Percentiles rank a stretch among this genome's conserved stretches.
phyloP scores from a whole-genome alignment of 1,140 invertebrate species.

The Zaprionus davidi region DNA sequence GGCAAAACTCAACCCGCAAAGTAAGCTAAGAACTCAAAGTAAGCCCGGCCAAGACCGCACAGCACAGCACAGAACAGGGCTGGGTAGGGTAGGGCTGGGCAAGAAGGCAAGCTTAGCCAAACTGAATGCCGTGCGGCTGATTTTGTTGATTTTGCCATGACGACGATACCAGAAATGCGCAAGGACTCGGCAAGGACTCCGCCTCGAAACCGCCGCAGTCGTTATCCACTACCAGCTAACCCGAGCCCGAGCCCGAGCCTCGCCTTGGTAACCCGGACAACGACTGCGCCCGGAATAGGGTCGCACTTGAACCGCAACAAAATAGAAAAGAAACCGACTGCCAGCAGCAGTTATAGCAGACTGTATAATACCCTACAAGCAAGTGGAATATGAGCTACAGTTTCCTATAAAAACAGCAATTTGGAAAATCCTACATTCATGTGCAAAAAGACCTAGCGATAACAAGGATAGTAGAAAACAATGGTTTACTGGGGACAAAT shows the following conservation, averaged over 20 bases:
- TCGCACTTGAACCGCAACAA: conserved; percentile 38
- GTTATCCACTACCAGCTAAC: not conserved
- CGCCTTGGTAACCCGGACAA: conserved; percentile 25
- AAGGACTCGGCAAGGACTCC: conserved; percentile 40
- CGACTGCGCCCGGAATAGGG: conserved; percentile 10
- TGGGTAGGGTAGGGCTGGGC: not conserved
- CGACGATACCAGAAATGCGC: conserved; percentile 64
- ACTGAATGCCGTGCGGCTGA: conserved; percentile 19
- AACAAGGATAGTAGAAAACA: too few species aligned
- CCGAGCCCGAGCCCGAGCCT: conserved; percentile 2
- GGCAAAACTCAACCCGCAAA: conserved; percentile 3
- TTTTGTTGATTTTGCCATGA: conserved; percentile 79
- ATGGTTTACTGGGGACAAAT: too few species aligned
- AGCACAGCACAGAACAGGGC: not conserved
- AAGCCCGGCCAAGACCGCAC: not conserved
- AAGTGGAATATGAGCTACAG: not conserved
- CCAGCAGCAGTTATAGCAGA: not conserved
- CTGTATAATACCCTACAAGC: not conserved
- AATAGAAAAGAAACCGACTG: not conserved
- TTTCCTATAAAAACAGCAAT: too few species aligned
- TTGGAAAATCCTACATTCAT: too few species aligned
- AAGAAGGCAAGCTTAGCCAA: not conserved
- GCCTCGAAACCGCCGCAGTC: conserved; percentile 5
- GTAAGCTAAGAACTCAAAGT: conserved; percentile 10
- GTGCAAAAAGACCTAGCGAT: too few species aligned